Percentiles rank a stretch among this genome's conserved stretches.
phyloP scores from a whole-genome alignment of 2,113 vertebrate species.

The Zosterops borbonicus region DNA sequence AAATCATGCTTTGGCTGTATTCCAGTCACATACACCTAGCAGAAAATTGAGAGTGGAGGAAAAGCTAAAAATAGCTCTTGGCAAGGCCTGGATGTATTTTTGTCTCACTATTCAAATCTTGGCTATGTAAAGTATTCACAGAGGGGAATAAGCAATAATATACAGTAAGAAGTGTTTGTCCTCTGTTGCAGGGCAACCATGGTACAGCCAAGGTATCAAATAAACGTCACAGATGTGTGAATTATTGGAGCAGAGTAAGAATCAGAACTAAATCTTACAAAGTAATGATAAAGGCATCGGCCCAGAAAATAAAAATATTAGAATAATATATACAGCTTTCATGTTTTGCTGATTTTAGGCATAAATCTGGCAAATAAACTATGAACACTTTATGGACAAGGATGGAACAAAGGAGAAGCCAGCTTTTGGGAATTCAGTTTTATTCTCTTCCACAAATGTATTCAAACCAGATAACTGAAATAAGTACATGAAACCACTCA shows the following conservation, averaged over 20 bases:
- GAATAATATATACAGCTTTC: not conserved
- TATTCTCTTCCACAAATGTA: not conserved
- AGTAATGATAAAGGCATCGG: not conserved
- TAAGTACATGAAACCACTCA: not conserved
- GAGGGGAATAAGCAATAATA: not conserved
- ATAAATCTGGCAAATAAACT: not conserved
- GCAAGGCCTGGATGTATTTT: not conserved
- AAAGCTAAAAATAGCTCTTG: slow-evolving; percentile 10
- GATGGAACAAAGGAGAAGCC: not conserved
- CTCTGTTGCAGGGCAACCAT: not conserved
- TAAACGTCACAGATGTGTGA: not conserved
- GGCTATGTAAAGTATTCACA: not conserved
- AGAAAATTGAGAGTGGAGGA: not conserved
- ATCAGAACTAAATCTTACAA: not conserved
- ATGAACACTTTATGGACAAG: not conserved
- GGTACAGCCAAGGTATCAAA: not conserved
- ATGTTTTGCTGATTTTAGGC: not conserved
- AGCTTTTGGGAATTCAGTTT: not conserved
- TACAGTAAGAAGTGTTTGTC: not conserved
- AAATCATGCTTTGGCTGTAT: not conserved
- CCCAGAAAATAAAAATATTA: not conserved
- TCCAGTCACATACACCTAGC: not conserved
- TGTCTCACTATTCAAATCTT: not conserved
- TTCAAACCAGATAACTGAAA: not conserved
- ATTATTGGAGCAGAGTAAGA: not conserved